Conservation (phyloP, 1,140 invertebrate species). For the Orchestia grillus region DNA sequence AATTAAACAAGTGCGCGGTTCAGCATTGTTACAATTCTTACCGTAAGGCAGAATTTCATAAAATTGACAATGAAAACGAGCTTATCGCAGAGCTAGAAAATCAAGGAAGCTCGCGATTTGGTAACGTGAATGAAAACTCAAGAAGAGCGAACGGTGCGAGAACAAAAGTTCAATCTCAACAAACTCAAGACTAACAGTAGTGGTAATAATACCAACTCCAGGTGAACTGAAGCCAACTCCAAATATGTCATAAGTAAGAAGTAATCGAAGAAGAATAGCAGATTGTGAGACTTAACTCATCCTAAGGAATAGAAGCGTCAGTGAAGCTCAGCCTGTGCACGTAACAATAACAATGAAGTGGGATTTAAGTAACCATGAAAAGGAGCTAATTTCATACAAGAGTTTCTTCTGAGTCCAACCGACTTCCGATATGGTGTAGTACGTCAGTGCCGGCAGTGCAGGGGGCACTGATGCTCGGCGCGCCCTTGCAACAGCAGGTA, state of each 20-base stretch:
- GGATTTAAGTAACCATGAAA: not conserved
- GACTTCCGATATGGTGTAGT: not conserved
- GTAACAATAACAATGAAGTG: not conserved
- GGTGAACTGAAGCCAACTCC: not conserved
- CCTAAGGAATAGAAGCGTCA: constrained; percentile 30
- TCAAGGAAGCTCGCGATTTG: not conserved
- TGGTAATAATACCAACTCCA: not conserved
- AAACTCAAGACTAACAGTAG: not conserved
- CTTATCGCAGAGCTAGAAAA: not conserved
- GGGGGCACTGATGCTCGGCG: not conserved
- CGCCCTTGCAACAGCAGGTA: not conserved
- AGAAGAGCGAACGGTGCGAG: not conserved
- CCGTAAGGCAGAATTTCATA: not conserved
- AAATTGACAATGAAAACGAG: not conserved
- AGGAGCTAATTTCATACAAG: not conserved
- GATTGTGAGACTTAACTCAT: not conserved
- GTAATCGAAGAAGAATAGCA: constrained; percentile 1
- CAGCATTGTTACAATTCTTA: not conserved
- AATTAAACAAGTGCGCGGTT: not conserved
- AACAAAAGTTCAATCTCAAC: constrained; percentile 19
- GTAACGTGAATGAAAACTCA: constrained; percentile 17
- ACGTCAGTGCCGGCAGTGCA: not conserved
- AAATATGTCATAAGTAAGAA: not conserved
- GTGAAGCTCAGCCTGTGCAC: constrained; percentile 29
- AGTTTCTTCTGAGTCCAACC: constrained; percentile 45